Percentiles rank a stretch among this genome's conserved stretches.
Evolutionary conservation across 2,888 invertebrate species (phyloP).

Genomic region (Diplazon laetatorius): DNA sequence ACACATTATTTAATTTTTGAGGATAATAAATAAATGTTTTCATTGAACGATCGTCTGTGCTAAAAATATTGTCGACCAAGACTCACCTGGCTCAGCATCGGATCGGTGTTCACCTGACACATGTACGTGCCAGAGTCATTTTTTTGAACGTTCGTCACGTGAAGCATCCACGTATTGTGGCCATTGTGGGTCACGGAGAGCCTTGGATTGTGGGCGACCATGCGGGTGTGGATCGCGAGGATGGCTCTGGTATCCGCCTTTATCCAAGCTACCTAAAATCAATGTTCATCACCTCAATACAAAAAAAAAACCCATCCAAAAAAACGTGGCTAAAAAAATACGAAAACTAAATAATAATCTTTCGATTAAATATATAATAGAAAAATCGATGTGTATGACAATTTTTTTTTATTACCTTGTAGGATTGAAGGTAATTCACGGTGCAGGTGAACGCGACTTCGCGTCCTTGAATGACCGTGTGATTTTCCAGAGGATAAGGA

Average conservation of each 20-base stretch:
- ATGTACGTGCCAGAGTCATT: conserved; percentile 97
- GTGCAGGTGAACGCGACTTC: conserved; percentile 95
- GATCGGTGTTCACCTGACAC: conserved; percentile 97
- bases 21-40: too few relatives aligned
- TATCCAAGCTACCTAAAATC: conserved; percentile 93
- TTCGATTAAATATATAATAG: too few relatives aligned
- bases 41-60: not conserved
- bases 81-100: conserved; percentile 93
- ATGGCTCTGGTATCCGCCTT: conserved; percentile 95
- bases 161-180: conserved; percentile 96
- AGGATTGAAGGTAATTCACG: conserved; percentile 93
- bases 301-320: not conserved
- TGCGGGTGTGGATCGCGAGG: conserved; percentile 93
- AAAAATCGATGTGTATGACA: not conserved
- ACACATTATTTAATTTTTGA: too few relatives aligned
- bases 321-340: not conserved
- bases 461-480: conserved; percentile 93
- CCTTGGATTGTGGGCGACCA: conserved; percentile 94
- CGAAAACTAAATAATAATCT: too few relatives aligned
- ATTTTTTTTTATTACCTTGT: conserved; percentile 87
- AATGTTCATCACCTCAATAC: conserved; percentile 45
- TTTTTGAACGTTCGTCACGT: conserved; percentile 94
- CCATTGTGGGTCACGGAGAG: conserved; percentile 95
- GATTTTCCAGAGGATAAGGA: conserved; percentile 92
- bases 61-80: not conserved